Evolutionary conservation across 2,888 invertebrate species (phyloP).

Genomic region (Neelides folsomi): DNA sequence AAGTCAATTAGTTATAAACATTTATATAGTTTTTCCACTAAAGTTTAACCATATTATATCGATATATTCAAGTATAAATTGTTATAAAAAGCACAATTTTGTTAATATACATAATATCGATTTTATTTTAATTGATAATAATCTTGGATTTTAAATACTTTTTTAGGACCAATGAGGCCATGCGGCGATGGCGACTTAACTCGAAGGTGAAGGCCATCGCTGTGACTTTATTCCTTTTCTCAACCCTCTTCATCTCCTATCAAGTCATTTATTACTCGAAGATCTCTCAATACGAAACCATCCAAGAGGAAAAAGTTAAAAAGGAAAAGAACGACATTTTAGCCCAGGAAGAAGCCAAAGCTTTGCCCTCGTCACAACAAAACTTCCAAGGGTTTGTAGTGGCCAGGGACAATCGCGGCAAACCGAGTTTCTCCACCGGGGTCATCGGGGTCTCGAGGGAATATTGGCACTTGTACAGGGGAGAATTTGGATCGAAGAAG

Average conservation of each 20-base stretch:
- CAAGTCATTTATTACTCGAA: constrained; percentile 24
- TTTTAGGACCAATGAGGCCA: constrained; percentile 3
- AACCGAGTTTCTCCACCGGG: constrained; percentile 13
- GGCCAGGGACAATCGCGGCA: constrained; percentile 11
- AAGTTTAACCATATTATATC: too few relatives aligned
- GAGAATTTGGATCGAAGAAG: constrained; percentile 4
- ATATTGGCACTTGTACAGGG: constrained; percentile 20
- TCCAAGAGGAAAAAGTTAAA: constrained; percentile 5
- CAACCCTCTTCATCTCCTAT: constrained; percentile 23
- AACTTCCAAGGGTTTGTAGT: background rate
- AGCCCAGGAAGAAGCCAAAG: background rate
- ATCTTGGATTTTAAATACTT: too few relatives aligned
- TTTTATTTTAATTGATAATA: too few relatives aligned
- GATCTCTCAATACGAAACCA: constrained; percentile 15
- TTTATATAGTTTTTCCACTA: too few relatives aligned
- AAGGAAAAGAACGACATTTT: background rate
- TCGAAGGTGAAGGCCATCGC: constrained; percentile 19
- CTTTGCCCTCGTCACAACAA: background rate
- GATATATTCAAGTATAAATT: too few relatives aligned
- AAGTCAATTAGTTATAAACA: too few relatives aligned
- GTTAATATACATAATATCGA: too few relatives aligned
- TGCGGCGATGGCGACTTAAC: constrained; percentile 17
- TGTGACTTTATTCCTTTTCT: constrained; percentile 15
- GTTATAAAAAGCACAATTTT: too few relatives aligned
- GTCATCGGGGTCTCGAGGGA: constrained; percentile 24